phyloP scores from a whole-genome alignment of 1,140 invertebrate species.

The Eulimnadia texana region DNA sequence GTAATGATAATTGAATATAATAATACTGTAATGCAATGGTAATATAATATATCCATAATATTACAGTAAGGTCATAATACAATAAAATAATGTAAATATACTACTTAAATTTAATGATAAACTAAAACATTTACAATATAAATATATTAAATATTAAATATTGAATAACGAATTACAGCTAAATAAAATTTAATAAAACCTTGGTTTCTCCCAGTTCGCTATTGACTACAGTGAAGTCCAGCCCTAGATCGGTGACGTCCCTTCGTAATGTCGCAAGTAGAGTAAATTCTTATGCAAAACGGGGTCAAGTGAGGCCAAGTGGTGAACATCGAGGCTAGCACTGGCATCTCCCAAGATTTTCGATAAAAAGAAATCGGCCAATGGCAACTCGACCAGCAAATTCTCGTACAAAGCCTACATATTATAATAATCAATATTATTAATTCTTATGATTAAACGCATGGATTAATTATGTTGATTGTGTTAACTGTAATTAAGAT shows the following conservation, averaged over 20 bases:
- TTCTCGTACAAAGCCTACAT: slow-evolving; percentile 83
- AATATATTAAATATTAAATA: not conserved
- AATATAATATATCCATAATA: not conserved
- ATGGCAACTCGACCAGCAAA: slow-evolving; percentile 79
- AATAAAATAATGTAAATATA: not conserved
- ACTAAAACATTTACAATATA: not conserved
- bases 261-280: slow-evolving; percentile 65
- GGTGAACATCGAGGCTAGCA: slow-evolving; percentile 75
- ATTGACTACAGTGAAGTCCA: slow-evolving; percentile 87
- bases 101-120: no score
- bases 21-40: not conserved
- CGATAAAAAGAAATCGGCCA: slow-evolving; percentile 82
- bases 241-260: slow-evolving; percentile 57
- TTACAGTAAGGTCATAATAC: not conserved
- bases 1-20: not conserved
- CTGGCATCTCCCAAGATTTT: slow-evolving; percentile 63
- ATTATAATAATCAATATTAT: slow-evolving; percentile 19
- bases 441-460: no score
- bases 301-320: slow-evolving; percentile 83
- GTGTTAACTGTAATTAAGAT: no score
- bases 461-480: no score
- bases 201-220: slow-evolving; percentile 81
- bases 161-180: not conserved
- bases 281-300: slow-evolving; percentile 80
- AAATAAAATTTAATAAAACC: slow-evolving; percentile 29